These are phyloP conservation scores for Dorcus parallelipipedus DNA, from an alignment of 2,888 invertebrate species.

Conservation along the genomic window DNA sequence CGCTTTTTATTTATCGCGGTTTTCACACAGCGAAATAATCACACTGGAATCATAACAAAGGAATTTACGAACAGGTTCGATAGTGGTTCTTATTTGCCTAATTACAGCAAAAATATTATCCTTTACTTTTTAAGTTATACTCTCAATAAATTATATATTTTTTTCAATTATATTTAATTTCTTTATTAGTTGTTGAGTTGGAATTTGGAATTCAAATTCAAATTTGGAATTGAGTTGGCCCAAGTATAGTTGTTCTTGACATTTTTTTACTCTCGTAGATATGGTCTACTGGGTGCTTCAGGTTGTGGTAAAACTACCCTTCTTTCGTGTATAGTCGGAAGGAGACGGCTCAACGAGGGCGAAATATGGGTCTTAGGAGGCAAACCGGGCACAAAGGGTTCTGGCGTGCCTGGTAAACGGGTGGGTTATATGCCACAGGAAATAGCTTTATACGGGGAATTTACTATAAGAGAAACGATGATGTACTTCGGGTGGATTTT, in stretches of 20 bases:
- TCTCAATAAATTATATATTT: too few species aligned
- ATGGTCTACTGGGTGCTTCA: slow-evolving; percentile 90
- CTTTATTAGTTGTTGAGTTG: too few species aligned
- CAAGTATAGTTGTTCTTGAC: neutral
- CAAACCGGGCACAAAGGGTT: slow-evolving; percentile 84
- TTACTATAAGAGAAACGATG: slow-evolving; percentile 92
- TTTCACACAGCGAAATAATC: too few species aligned
- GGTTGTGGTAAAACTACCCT: slow-evolving; percentile 97
- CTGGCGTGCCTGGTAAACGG: slow-evolving; percentile 86
- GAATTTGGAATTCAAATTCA: too few species aligned
- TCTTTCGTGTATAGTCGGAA: slow-evolving; percentile 87
- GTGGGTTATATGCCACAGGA: slow-evolving; percentile 98
- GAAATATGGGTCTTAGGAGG: slow-evolving; percentile 89
- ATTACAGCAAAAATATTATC: too few species aligned
- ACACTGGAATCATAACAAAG: too few species aligned
- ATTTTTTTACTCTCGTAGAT: slow-evolving; percentile 56
- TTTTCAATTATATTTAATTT: too few species aligned
- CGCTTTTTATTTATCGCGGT: too few species aligned
- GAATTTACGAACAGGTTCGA: too few species aligned
- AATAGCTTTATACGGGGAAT: slow-evolving; percentile 86
- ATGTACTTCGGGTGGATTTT: slow-evolving; percentile 96
- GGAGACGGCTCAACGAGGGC: slow-evolving; percentile 80
- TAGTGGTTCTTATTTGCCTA: too few species aligned
- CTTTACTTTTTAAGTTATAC: too few species aligned
- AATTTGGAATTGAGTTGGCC: too few species aligned